phyloP scores from a whole-genome alignment of 2,888 invertebrate genomes.

The Falcaria lacertinaria region DNA sequence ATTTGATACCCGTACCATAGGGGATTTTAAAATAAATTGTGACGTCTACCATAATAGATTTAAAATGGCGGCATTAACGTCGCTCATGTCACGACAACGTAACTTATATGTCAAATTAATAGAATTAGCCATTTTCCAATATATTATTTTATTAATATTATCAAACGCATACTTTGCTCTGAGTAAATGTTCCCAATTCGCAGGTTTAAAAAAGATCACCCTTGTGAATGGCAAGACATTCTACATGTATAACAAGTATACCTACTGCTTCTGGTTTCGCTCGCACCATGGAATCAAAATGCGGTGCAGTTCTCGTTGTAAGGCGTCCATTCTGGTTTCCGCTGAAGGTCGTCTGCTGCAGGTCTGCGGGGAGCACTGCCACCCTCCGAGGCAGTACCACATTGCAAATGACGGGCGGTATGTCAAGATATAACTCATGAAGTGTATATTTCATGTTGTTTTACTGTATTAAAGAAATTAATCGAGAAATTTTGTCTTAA shows the following conservation, averaged over 20 bases:
- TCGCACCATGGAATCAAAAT: conserved; percentile 12
- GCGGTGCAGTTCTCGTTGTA: conserved; percentile 23
- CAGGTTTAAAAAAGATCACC: conserved; percentile 17
- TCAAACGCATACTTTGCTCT: too few species aligned
- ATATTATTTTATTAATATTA: too few species aligned
- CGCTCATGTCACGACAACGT: too few species aligned
- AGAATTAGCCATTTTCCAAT: too few species aligned
- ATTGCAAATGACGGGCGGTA: conserved; percentile 12
- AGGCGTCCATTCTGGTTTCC: conserved; percentile 19
- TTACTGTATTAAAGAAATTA: too few species aligned
- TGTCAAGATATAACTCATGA: conserved; percentile 13
- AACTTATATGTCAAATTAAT: too few species aligned
- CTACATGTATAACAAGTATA: conserved; percentile 21
- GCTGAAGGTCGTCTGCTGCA: conserved; percentile 9
- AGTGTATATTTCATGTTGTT: too few species aligned
- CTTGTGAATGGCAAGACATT: conserved; percentile 15
- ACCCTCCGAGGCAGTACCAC: conserved; percentile 14
- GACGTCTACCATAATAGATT: too few species aligned
- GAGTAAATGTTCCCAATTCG: not conserved
- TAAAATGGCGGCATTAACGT: too few species aligned
- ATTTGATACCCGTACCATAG: too few species aligned
- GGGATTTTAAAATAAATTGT: too few species aligned
- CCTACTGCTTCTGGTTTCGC: conserved; percentile 17
- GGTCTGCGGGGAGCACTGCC: conserved; percentile 15
- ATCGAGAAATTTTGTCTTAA: too few species aligned